Percentiles rank a stretch among this genome's conserved stretches.
phyloP scores from a whole-genome alignment of 2,888 invertebrate species.

The Lordiphosa andalusiaca region DNA sequence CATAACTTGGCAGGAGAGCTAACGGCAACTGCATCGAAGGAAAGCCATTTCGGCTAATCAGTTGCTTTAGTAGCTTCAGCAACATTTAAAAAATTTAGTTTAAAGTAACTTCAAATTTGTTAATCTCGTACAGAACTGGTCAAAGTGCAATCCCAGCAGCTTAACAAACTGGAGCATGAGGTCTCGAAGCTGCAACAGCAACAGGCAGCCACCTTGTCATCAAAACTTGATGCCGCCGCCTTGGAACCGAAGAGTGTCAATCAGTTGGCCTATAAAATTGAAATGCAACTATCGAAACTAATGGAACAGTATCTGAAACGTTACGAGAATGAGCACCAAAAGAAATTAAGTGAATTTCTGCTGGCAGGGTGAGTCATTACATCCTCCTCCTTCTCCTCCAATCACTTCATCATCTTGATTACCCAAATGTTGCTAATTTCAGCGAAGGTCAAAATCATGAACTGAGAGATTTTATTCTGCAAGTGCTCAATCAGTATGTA shows the following conservation, averaged over 20 bases:
- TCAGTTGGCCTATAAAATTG: conserved; percentile 77
- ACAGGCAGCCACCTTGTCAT: background rate
- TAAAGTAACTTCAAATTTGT: no score
- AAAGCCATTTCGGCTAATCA: no score
- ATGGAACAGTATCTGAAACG: conserved; percentile 80
- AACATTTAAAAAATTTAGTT: no score
- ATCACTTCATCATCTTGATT: background rate
- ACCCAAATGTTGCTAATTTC: background rate
- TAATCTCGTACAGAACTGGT: conserved; percentile 80
- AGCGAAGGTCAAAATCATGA: conserved; percentile 82
- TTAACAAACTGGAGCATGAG: conserved; percentile 80
- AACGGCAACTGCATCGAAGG: no score
- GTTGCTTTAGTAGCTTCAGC: no score
- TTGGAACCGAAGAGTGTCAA: conserved; percentile 67
- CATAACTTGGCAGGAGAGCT: no score
- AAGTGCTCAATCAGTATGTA: conserved; percentile 82
- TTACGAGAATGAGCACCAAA: conserved; percentile 78
- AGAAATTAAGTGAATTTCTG: conserved; percentile 76
- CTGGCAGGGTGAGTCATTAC: conserved; percentile 67
- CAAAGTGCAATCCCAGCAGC: conserved; percentile 81
- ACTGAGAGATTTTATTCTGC: conserved; percentile 81
- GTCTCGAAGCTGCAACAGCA: conserved; percentile 65
- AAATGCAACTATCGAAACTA: conserved; percentile 77
- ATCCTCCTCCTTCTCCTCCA: no score
- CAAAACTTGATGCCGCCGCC: conserved; percentile 42